These are phyloP conservation scores for Bursaphelenchus okinawaensis DNA, from an alignment of 2,888 invertebrate genomes.

Conservation along the genomic window DNA sequence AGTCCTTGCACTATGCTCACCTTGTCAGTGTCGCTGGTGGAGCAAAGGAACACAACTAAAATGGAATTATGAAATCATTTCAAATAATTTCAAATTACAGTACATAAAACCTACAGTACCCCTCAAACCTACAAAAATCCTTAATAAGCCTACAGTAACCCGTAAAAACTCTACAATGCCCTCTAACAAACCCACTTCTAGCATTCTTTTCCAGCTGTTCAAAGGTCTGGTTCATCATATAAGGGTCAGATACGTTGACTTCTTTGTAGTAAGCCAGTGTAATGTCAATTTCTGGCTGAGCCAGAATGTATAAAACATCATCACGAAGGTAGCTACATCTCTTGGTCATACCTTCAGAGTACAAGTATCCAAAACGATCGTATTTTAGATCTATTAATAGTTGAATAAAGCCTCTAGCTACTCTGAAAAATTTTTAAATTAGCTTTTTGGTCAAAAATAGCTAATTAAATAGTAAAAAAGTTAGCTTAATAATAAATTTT, in stretches of 20 bases:
- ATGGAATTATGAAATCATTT: no score
- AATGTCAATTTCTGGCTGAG: background rate
- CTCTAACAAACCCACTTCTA: background rate
- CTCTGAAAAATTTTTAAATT: no score
- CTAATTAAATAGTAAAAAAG: no score
- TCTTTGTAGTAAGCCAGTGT: background rate
- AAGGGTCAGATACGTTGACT: background rate
- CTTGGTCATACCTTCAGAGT: background rate
- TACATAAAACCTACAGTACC: no score
- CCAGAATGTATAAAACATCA: background rate
- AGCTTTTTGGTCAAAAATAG: no score
- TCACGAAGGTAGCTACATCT: background rate
- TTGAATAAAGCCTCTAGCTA: background rate
- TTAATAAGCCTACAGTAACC: no score
- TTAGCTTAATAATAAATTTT: no score
- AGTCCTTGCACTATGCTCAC: background rate
- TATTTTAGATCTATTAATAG: background rate
- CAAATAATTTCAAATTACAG: no score
- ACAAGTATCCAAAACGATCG: background rate
- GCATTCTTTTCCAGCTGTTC: background rate
- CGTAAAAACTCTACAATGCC: background rate
- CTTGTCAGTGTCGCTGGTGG: background rate
- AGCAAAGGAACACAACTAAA: background rate
- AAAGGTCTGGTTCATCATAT: background rate
- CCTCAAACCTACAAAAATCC: no score